Percentiles rank a stretch among this genome's conserved stretches.
Evolutionary conservation across 2,797 vertebrate species (phyloP).

Genomic region (Gouania willdenowi): DNA sequence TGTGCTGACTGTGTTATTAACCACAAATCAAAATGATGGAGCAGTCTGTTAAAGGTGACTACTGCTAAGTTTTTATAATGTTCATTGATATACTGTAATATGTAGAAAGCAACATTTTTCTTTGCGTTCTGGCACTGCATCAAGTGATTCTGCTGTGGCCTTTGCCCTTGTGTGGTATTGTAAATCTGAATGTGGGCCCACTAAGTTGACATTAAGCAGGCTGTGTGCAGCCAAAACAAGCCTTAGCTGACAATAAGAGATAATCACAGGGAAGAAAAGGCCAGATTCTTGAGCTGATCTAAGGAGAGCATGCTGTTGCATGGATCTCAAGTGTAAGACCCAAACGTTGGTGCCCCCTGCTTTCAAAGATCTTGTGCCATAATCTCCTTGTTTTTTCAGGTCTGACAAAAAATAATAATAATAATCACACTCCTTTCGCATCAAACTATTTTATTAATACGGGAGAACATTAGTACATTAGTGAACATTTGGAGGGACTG

Average conservation of each 20-base stretch:
- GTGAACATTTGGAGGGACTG: conserved; percentile 57
- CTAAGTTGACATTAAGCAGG: conserved; percentile 51
- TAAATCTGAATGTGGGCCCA: conserved; percentile 43
- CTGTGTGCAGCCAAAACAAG: conserved; percentile 64
- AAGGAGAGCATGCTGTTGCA: conserved; percentile 38
- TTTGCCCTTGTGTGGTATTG: conserved; percentile 22
- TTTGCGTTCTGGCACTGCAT: conserved; percentile 15
- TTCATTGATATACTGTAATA: conserved; percentile 13
- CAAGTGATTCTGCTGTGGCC: conserved; percentile 16
- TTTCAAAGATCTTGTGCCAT: conserved; percentile 29
- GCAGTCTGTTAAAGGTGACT: conserved; percentile 37
- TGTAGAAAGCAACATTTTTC: conserved; percentile 11
- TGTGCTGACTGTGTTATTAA: conserved; percentile 58
- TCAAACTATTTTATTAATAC: conserved; percentile 43
- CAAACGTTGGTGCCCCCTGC: conserved; percentile 49
- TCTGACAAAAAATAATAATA: conserved; percentile 27
- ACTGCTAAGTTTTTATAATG: conserved; percentile 25
- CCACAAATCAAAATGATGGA: conserved; percentile 59
- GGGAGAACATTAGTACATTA: conserved; percentile 51
- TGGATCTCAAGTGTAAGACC: conserved; percentile 30
- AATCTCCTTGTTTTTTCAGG: conserved; percentile 10
- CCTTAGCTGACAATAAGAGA: conserved; percentile 50
- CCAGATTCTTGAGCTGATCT: conserved; percentile 61
- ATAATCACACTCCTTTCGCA: conserved; percentile 18
- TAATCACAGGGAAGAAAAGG: conserved; percentile 63